Conservation (phyloP, 2,113 vertebrate species). For the Tenebrosternarchus preto region DNA sequence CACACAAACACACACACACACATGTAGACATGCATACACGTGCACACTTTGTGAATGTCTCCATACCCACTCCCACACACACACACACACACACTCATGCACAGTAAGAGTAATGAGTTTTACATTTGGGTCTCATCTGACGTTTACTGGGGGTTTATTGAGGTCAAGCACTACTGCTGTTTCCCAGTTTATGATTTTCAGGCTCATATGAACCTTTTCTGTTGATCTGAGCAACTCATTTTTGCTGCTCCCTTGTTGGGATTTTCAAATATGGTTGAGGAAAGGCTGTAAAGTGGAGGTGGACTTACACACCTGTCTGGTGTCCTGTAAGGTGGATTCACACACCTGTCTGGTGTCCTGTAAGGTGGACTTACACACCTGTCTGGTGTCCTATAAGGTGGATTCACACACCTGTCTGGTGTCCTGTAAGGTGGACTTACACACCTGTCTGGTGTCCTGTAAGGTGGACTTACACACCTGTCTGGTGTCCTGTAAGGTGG, state of each 20-base stretch:
- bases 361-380: no score
- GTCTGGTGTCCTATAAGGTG: no score
- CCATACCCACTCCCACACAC: slow-evolving; percentile 23
- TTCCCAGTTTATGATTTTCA: slow-evolving; percentile 51
- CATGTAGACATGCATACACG: neutral
- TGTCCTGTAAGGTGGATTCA: no score
- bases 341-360: no score
- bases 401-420: no score
- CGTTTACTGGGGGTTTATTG: slow-evolving; percentile 60
- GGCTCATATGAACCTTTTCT: slow-evolving; percentile 37
- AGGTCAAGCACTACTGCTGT: slow-evolving; percentile 51
- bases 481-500: no score
- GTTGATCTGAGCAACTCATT: slow-evolving; percentile 47
- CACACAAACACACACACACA: slow-evolving; percentile 17
- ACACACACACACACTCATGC: slow-evolving; percentile 33
- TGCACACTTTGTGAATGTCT: neutral
- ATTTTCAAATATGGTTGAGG: neutral
- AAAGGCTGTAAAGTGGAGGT: no score
- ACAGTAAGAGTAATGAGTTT: slow-evolving; percentile 34
- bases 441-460: no score
- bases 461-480: no score
- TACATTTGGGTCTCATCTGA: slow-evolving; percentile 45
- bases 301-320: no score
- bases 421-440: no score
- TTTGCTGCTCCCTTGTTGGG: neutral